Base-by-base conservation (phyloP, 2,797 vertebrate genomes). In the Tenualosa ilisha region DNA sequence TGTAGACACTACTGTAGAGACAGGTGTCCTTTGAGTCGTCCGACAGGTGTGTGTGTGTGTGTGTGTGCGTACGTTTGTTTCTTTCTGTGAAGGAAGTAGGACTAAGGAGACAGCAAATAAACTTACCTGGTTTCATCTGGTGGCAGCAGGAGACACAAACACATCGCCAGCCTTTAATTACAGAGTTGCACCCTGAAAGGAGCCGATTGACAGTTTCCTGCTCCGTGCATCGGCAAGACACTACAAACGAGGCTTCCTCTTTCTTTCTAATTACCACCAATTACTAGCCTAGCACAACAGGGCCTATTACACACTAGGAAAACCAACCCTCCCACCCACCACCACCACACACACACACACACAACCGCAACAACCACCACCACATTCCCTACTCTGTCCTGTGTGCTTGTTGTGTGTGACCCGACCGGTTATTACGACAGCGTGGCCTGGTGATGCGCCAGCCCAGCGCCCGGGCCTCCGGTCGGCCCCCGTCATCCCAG, bases 191-290 rank as follows among this genome's bases (percentile, higher is more conserved):
- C 37, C 65, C 8, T 8, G 37, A 79, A 20, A 79, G 72, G 72
- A 79, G 72, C 72, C 65, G 1, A 7, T 26, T 12, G 24, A 26
- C 63, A 65, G 65, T 37, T 72, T 72, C 65, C 65, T 72, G 65
- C 4, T 37, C 65, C 13, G 12, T 1, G 13, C 65, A 37, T 37
- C 72, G 46, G 17, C 40, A 17, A 46, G 12, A 75, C 37, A 75
- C 68, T 15, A 37, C 68, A 17, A 12, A 15, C 13, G 31, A 40
- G 7, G 72, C 72, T 37, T 43, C 72, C 72, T 79, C 72, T 43
- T 2, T 46, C 93, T 93, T 94, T 95, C 94, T 95, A 95, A 95
- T 94, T 94, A 94, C 89, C 86, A 91, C 91, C 94, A 94, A 94
- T 95, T 95, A 94, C 93, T 93, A 93, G 92, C 93, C 91, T 89